These are phyloP conservation scores for Epinephelus lanceolatus DNA, from an alignment of 2,113 vertebrate genomes.

Conservation along the genomic window DNA sequence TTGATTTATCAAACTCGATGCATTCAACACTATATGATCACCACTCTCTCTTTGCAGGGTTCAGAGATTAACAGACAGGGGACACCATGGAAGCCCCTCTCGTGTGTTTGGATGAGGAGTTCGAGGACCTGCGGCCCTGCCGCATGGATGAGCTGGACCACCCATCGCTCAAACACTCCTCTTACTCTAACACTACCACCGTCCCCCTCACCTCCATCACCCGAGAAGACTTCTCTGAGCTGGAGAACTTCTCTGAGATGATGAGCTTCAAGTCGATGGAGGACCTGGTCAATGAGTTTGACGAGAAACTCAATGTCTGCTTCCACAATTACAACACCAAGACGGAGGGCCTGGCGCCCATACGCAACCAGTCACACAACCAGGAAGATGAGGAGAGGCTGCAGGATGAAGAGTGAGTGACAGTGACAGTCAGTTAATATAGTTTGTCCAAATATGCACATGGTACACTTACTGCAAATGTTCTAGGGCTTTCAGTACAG, in stretches of 20 bases:
- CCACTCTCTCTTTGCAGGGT: slow-evolving; percentile 49
- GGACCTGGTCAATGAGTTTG: slow-evolving; percentile 95
- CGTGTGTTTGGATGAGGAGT: slow-evolving; percentile 94
- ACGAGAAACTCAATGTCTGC: slow-evolving; percentile 95
- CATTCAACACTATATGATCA: slow-evolving; percentile 8
- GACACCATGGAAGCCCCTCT: slow-evolving; percentile 92
- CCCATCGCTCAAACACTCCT: slow-evolving; percentile 74
- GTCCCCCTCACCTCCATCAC: slow-evolving; percentile 81
- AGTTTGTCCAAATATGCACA: neutral
- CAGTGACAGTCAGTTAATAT: neutral
- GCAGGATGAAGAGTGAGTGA: slow-evolving; percentile 93
- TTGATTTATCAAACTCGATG: neutral
- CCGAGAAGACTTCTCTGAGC: slow-evolving; percentile 93
- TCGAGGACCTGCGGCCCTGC: slow-evolving; percentile 90
- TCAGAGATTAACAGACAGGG: slow-evolving; percentile 44
- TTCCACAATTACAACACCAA: slow-evolving; percentile 97
- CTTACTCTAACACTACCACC: slow-evolving; percentile 79
- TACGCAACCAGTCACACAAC: slow-evolving; percentile 89
- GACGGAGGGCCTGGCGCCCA: slow-evolving; percentile 92
- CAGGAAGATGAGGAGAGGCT: slow-evolving; percentile 92
- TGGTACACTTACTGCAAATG: neutral
- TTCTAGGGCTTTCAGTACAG: neutral
- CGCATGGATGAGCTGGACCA: slow-evolving; percentile 86
- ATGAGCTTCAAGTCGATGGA: slow-evolving; percentile 99
- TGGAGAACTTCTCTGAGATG: slow-evolving; percentile 96